Base-by-base conservation (phyloP, 2,797 vertebrate species). In the Pseudotriccus pelzelni region DNA sequence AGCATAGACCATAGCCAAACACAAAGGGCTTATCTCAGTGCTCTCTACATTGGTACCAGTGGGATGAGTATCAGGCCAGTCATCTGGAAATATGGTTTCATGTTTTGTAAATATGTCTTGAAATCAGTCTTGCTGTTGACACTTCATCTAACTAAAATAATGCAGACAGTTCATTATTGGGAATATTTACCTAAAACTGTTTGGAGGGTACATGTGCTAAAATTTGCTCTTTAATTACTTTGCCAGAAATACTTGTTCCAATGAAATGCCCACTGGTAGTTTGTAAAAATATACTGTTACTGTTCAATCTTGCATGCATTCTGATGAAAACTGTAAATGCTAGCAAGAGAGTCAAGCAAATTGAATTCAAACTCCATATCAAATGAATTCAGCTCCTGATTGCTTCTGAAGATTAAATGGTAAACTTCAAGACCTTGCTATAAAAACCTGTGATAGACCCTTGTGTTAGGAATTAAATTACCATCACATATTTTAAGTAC, bases 221-320 rank as follows among this genome's bases (percentile, higher is more conserved):
- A 95, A 90, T 60, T 46, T 91, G 24, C 67, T 90, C 39, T 91
- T 94, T 89, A 96, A 96, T 93, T 94, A 88, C 85, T 89, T 90
- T 59, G 28, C 87, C 49, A 94, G 49, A 64, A 81, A 87, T 64
- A 49, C 37, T 84, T 67, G 66, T 89, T 94, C 78, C 67, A 83
- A 47, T 18, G 43, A 89, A 92, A 94, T 80, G 14, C 43, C 87
- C 92, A 66, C 36, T 77, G 86, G 59, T 89, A 88, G 73, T 58
- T 84, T 73, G 43, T 78, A 93, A 93, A 95, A 96, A 92, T 72
- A 68, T 39, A 76, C 86, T 2, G 3, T 92, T 94, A 56, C n/a
- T 93, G 67, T 46, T 93, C 89, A 94, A 12, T 83, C 81, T 91
- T 75, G 64, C n/a, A 34, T 63, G 75, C 10, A 15, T 73, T 92